Conservation (phyloP, 1,140 invertebrate species). For the Dendrolimus kikuchii region DNA sequence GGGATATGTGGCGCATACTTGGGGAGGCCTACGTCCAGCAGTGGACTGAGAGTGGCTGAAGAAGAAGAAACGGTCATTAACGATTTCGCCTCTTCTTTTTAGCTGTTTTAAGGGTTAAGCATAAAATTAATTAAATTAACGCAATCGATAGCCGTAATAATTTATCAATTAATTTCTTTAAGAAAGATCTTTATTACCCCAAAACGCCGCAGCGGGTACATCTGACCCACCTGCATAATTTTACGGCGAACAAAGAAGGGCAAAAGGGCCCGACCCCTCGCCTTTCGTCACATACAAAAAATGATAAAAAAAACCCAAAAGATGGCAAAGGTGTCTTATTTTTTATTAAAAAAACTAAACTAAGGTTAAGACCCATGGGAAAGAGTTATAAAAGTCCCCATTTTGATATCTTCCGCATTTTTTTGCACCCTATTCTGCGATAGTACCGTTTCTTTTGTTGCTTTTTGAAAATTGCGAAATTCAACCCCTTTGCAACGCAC, state of each 20-base stretch:
- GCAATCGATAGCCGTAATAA: not conserved
- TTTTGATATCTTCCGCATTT: slow-evolving; percentile 56
- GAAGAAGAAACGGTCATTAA: too few species aligned
- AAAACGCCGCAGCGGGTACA: slow-evolving; percentile 26
- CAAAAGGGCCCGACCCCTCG: slow-evolving; percentile 50
- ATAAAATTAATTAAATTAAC: too few species aligned
- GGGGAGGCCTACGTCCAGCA: too few species aligned
- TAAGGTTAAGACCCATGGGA: slow-evolving; percentile 70
- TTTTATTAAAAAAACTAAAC: slow-evolving; percentile 57
- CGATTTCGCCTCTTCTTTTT: too few species aligned
- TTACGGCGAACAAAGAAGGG: slow-evolving; percentile 36
- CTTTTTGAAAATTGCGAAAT: slow-evolving; percentile 38
- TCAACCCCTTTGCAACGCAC: slow-evolving; percentile 60
- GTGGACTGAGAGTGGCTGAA: too few species aligned
- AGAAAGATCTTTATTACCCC: slow-evolving; percentile 22
- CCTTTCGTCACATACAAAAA: slow-evolving; percentile 32
- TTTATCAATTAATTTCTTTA: not conserved
- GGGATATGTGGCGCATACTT: too few species aligned
- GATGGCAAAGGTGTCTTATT: slow-evolving; percentile 70
- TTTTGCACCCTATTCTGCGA: slow-evolving; percentile 48
- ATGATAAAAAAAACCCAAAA: slow-evolving; percentile 57
- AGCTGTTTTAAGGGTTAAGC: too few species aligned
- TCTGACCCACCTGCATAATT: slow-evolving; percentile 66
- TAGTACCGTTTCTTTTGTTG: slow-evolving; percentile 36
- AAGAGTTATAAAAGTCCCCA: slow-evolving; percentile 57